Percentiles rank a stretch among this genome's conserved stretches.
Evolutionary conservation across 2,888 invertebrate genomes (phyloP).

Genomic region (Lasioglossum malachurum): DNA sequence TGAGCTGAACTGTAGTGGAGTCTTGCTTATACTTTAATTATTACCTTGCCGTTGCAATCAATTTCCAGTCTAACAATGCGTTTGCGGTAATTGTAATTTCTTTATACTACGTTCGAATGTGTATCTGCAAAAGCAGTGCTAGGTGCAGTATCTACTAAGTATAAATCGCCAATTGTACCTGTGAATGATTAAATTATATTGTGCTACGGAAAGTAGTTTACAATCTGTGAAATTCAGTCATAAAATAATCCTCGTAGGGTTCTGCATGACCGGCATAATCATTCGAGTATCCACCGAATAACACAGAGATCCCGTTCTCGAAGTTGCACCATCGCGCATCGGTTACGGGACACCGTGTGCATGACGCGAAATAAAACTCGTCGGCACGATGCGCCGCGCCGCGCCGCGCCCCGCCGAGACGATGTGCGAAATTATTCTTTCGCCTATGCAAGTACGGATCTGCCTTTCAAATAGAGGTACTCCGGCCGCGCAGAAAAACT

Average conservation of each 20-base stretch:
- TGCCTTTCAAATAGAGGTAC: constrained; percentile 73
- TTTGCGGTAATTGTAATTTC: neutral
- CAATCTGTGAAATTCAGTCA: neutral
- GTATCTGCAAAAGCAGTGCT: neutral
- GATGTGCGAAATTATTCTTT: constrained; percentile 70
- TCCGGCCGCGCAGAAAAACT: constrained; percentile 64
- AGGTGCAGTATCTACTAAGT: too few species aligned
- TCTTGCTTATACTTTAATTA: neutral
- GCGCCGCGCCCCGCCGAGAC: constrained; percentile 10
- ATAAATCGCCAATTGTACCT: neutral
- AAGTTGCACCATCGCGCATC: neutral
- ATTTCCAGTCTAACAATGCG: too few species aligned
- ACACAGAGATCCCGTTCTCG: neutral
- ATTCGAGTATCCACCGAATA: too few species aligned
- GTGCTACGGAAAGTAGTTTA: neutral
- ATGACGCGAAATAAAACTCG: constrained; percentile 45
- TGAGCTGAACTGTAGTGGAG: neutral
- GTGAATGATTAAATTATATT: neutral
- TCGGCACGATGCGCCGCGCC: neutral
- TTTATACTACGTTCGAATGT: neutral
- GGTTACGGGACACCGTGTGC: neutral
- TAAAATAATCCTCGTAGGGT: neutral
- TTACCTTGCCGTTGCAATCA: too few species aligned
- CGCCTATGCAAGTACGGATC: constrained; percentile 64
- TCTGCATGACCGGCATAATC: too few species aligned